Base-by-base conservation (phyloP, 2,888 invertebrate genomes). In the Dasysyrphus albostriatus region DNA sequence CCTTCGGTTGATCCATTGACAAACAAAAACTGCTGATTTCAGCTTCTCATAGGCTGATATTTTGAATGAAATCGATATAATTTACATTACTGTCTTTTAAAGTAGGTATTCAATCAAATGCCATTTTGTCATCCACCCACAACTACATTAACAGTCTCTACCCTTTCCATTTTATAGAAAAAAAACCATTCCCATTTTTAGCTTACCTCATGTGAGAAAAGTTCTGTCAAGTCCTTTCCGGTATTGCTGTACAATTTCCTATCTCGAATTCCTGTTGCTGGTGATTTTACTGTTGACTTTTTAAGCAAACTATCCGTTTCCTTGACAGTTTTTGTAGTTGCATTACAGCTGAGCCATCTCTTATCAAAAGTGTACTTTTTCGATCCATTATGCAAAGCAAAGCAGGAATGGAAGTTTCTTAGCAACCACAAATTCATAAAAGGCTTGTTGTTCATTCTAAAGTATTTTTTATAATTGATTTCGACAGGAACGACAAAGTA, bases 231-330 rank as follows among this genome's bases (percentile, higher is more conserved):
- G 16, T 58, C 39, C 8, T 12, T 80, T 54, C 76, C 75, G 29
- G 44, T 32, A 42, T 84, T 51, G 6, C 81, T 51, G 14, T 81
- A 76, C 44, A 72, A 76, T 76, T 72, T 81, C 72, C 73, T 84
- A 39, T 81, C 67, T 39, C 49, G 70, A 67, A 72, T 72, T 44
- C 49, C 72, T 81, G 76, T 72, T 65, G 80, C 58, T 54, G 79
- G 10, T 44, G 58, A 47, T 42, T 29, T 14, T 49, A n/a, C 12
- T 32, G 14, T n/a, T 34, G 10, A 42, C 5, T 16, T 56, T 49
- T 75, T 42, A 24, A 16, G 63, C 3, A 70, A 16, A 34, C 58
- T 70, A 10, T 80, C 59, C 9, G 10, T 54, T 37, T 81, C 59
- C 6, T 65, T 75, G 16, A 29, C 32, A 5, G 44, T 1, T 6